Conservation (phyloP, 2,113 vertebrate genomes). For the Echinops telfairi region DNA sequence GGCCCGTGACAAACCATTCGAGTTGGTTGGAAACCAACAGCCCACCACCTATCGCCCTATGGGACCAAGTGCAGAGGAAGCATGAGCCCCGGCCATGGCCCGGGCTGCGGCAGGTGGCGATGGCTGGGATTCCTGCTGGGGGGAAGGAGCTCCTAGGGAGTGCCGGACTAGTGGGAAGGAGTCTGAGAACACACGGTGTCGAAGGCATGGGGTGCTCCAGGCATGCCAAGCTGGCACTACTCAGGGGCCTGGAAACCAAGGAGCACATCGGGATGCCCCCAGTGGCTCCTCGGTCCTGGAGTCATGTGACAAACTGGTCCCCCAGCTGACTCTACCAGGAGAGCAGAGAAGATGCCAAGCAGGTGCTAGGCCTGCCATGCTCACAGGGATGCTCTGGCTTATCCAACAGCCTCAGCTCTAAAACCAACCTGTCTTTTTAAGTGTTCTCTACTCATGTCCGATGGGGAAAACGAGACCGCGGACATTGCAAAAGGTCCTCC, state of each 20-base stretch:
- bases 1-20: conserved; percentile 18
- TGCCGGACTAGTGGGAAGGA: background rate
- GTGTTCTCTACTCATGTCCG: background rate
- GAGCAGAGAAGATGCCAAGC: background rate
- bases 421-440: background rate
- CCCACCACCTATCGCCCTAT: background rate
- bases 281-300: background rate
- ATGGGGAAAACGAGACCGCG: background rate
- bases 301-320: background rate
- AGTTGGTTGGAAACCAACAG: background rate
- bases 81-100: background rate
- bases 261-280: background rate
- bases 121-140: background rate
- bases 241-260: background rate
- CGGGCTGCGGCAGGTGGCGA: background rate
- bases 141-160: background rate
- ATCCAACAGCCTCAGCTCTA: background rate
- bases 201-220: background rate
- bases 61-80: background rate
- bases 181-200: background rate
- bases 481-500: background rate
- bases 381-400: background rate
- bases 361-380: too few relatives aligned
- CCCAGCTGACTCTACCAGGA: background rate
- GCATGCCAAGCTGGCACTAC: background rate